phyloP scores from a whole-genome alignment of 2,113 vertebrate species.

The Callithrix jacchus region DNA sequence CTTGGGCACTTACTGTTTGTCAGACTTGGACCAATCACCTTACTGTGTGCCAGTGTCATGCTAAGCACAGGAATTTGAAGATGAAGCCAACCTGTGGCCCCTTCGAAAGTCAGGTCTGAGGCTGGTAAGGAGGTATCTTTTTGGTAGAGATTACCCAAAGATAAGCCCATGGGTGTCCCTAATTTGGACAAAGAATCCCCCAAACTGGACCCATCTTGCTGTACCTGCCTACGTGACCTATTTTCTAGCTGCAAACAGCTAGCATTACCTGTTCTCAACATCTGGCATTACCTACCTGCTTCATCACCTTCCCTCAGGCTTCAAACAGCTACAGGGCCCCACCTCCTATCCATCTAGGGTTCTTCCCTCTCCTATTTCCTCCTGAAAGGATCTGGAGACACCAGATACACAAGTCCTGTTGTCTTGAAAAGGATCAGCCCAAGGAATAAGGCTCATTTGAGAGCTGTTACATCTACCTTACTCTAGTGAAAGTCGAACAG shows the following conservation, averaged over 20 bases:
- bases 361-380: slow-evolving; percentile 39
- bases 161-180: not conserved
- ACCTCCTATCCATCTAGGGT: not conserved
- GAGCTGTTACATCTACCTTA: not conserved
- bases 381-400: slow-evolving; percentile 62
- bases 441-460: not conserved
- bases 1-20: not conserved
- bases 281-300: slow-evolving; percentile 55
- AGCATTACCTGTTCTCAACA: slow-evolving; percentile 60
- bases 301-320: slow-evolving; percentile 53
- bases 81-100: not conserved
- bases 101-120: not conserved
- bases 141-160: not conserved
- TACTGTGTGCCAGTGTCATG: not conserved
- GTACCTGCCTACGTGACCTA: slow-evolving; percentile 42
- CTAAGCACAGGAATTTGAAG: not conserved
- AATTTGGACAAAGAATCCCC: slow-evolving; percentile 10
- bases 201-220: not conserved
- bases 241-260: slow-evolving; percentile 28
- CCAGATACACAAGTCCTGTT: slow-evolving; percentile 65
- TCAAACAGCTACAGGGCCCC: slow-evolving; percentile 40
- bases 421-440: slow-evolving; percentile 67
- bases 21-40: not conserved
- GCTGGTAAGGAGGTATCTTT: not conserved
- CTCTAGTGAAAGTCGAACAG: not conserved